Base-by-base conservation (phyloP, 2,888 invertebrate genomes). In the Meliscaeva auricollis region DNA sequence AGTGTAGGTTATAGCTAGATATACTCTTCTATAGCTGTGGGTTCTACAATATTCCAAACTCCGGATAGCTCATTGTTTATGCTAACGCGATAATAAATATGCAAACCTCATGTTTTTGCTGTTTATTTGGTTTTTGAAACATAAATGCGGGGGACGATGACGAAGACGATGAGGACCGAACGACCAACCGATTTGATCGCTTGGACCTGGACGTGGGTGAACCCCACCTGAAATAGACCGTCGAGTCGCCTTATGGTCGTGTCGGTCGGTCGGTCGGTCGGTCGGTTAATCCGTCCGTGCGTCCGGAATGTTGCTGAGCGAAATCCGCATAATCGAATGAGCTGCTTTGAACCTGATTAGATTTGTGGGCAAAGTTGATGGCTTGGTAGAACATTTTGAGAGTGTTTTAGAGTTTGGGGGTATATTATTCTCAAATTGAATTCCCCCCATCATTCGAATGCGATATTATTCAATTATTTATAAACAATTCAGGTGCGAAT, bases 71-170 rank as follows among this genome's bases (percentile, higher is more conserved):
- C 81, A 81, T 85, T 85, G 72, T 46, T 72, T 85, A 85, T 85
- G 85, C 85, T 81, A 85, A 85, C 85, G 76, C 72, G 85, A 76
- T 85, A 85, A 85, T 85, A 85, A 85, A 85, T 85, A 85, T 85
- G 85, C 85, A 77, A 85, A 81, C 85, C 81, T 81, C 81, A 85
- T 81, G 85, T 85, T 81, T 38, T 69, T 64, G 85, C 85, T 81
- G 76, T 85, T 85, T 85, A 73, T 85, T 81, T 72, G 73, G 76
- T 72, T 81, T 66, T 17, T 66, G 76, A 76, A 81, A 73, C 85
- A 81, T 80, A 50, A 66, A 80, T 69, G 62, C 72, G 76, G 64
- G 17, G 46, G 17, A 13, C 35, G 15, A 58, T 5, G 11, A 35
- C 13, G 38, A 41, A 7, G 22, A 41, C 32, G 35, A 58, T 3